Conservation (phyloP, 2,797 vertebrate species). For the Chrysolophus pictus region DNA sequence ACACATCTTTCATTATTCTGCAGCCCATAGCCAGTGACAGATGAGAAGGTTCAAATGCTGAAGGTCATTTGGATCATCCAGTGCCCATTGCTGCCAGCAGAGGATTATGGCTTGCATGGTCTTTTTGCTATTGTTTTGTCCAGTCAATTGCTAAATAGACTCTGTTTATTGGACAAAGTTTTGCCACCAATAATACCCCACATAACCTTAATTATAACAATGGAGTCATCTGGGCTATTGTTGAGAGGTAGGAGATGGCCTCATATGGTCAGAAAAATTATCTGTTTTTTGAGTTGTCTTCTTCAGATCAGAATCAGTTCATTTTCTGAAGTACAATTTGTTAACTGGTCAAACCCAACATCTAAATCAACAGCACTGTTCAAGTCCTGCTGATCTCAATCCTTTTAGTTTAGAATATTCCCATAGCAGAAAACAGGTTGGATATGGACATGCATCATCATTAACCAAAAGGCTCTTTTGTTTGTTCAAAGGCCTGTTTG, state of each 20-base stretch:
- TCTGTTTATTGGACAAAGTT: background rate
- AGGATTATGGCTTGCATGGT: slow-evolving; percentile 42
- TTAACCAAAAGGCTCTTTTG: background rate
- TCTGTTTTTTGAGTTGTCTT: background rate
- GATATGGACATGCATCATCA: background rate
- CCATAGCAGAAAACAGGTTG: background rate
- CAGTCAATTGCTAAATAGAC: background rate
- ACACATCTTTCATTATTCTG: slow-evolving; percentile 43
- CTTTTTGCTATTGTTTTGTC: slow-evolving; percentile 47
- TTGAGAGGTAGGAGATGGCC: slow-evolving; percentile 14
- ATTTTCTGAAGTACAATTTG: background rate
- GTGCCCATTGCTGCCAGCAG: background rate
- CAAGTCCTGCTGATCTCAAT: background rate
- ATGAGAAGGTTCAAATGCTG: slow-evolving; percentile 42
- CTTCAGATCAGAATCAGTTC: background rate
- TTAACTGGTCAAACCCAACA: background rate
- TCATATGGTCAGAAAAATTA: background rate
- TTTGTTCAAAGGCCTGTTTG: background rate
- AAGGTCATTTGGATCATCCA: slow-evolving; percentile 46
- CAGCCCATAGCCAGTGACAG: background rate
- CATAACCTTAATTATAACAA: slow-evolving; percentile 27
- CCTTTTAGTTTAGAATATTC: background rate
- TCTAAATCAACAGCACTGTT: background rate
- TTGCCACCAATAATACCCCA: slow-evolving; percentile 34
- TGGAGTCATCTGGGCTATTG: background rate